Evolutionary conservation across 2,888 invertebrate species (phyloP), one percentile per base, ranked within the genome.

Genomic region (Zhengitettix transpicula): DNA sequence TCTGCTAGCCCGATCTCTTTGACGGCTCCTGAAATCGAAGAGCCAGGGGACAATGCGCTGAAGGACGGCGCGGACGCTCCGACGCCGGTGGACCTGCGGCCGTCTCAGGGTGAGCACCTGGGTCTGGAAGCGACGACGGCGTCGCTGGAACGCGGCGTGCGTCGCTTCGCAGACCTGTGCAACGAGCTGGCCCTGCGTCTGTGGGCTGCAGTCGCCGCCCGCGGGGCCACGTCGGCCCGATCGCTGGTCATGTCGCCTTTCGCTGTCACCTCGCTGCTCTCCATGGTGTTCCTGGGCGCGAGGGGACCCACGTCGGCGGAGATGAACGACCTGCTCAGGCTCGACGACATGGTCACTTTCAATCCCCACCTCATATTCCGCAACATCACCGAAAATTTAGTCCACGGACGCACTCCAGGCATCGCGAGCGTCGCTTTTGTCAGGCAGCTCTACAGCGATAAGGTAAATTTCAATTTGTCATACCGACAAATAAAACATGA

Each of bases 261-360:
- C 68, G 89, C 90, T 0, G 80, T 89, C 60, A 88, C 88, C 1
- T 90, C 91, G 1, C 81, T 89, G 74, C 72, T 92, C n/a, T 89
- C 90, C 0, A 91, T 92, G 91, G 84, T 92, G 62, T 92, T 91
- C 71, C 78, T 92, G 67, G 91, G 91, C 0, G 90, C 92, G 0
- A 79, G 87, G 65, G 91, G 91, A 1, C 81, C 87, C 3, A 92
- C 92, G 0, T 91, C 92, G 0, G 89, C 88, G 0, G 89, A 91
- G 77, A 89, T 93, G 87, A 91, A 92, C 69, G 89, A 90, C 68
- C 81, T 92, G 12, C 74, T 92, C 0, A 83, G 84, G 67, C 74
- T 92, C 15, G 92, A 92, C 69, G 89, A 92, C 64, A 89, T 91
- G 82, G 85, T 89, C 0, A 89, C 89, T 0, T 92, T 93, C 68